These are phyloP conservation scores for Intellagama lesueurii DNA, from an alignment of 2,797 vertebrate genomes.

Conservation along the genomic window DNA sequence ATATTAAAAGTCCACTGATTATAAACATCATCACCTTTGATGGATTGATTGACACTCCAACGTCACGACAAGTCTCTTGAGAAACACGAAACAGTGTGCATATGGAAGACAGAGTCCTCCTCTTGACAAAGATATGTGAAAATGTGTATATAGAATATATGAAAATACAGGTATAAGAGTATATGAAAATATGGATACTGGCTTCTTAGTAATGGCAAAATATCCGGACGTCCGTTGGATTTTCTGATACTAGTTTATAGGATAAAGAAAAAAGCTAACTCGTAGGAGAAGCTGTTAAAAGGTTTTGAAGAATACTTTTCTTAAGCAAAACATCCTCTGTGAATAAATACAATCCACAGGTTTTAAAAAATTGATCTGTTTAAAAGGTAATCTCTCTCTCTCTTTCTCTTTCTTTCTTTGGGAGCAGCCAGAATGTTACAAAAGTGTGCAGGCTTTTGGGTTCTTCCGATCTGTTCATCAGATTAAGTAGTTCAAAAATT, in stretches of 20 bases:
- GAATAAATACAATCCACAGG: not conserved
- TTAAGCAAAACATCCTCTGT: too few species aligned
- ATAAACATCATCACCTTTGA: constrained; percentile 9
- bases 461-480: too few species aligned
- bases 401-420: too few species aligned
- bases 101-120: not conserved
- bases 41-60: constrained; percentile 28
- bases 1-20: constrained; percentile 53
- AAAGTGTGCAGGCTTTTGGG: too few species aligned
- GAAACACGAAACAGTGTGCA: not conserved
- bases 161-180: not conserved
- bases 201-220: accelerated
- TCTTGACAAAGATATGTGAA: not conserved
- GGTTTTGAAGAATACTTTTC: constrained; percentile 19
- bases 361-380: too few species aligned
- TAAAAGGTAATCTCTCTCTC: too few species aligned
- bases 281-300: not conserved
- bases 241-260: not conserved
- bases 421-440: too few species aligned
- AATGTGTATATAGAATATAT: constrained; percentile 8
- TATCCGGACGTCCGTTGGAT: not conserved
- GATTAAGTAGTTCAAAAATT: too few species aligned
- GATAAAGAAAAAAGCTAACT: not conserved
- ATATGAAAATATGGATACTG: not conserved
- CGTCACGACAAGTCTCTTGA: constrained; percentile 32